These are phyloP conservation scores for Mormyrops boulengeri DNA, from an alignment of 2,797 vertebrate species.

Conservation along the genomic window DNA sequence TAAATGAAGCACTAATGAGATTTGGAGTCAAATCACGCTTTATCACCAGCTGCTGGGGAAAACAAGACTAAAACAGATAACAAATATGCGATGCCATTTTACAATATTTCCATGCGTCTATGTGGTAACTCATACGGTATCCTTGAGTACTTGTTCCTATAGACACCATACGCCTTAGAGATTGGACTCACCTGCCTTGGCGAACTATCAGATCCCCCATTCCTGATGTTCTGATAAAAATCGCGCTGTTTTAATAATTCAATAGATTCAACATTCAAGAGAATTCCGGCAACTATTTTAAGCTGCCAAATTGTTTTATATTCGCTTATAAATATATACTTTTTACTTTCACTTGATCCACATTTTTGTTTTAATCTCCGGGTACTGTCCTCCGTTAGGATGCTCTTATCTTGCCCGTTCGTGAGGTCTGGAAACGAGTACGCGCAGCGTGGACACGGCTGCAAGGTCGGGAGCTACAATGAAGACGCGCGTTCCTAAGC, in stretches of 20 bases:
- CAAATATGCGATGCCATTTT: conserved; percentile 10
- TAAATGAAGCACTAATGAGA: neutral
- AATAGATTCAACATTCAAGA: conserved; percentile 40
- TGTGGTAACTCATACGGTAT: neutral
- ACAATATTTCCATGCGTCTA: neutral
- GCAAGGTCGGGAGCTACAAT: conserved; percentile 56
- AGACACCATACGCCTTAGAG: conserved; percentile 6
- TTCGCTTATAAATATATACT: conserved; percentile 41
- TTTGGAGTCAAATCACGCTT: conserved; percentile 12
- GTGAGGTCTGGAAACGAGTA: conserved; percentile 51
- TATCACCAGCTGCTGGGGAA: conserved; percentile 6
- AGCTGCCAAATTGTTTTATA: conserved; percentile 46
- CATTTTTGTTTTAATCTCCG: conserved; percentile 37
- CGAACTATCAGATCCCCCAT: conserved; percentile 59
- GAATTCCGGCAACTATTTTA: conserved; percentile 38
- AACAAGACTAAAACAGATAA: conserved; percentile 14
- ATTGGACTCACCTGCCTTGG: conserved; percentile 67
- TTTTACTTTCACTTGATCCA: conserved; percentile 45
- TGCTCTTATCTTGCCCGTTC: conserved; percentile 42
- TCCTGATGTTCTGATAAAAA: conserved; percentile 40
- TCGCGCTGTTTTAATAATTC: conserved; percentile 43
- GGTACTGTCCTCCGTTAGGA: conserved; percentile 48
- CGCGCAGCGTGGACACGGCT: conserved; percentile 61
- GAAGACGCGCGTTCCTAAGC: conserved; percentile 69
- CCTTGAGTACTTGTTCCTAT: neutral